phyloP scores from a whole-genome alignment of 2,888 invertebrate species.

The Euplagia quadripunctaria region DNA sequence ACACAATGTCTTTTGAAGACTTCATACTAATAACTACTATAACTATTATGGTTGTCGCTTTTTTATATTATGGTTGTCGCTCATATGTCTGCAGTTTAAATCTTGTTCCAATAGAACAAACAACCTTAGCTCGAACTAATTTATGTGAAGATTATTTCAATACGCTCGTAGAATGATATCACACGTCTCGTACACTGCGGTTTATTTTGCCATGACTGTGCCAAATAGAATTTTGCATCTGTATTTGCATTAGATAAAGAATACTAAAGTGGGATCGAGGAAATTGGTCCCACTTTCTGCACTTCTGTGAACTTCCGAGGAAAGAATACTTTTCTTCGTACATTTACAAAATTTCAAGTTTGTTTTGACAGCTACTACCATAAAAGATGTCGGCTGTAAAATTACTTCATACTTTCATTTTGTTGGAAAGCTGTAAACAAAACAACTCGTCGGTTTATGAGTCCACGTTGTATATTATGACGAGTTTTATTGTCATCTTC shows the following conservation, averaged over 20 bases:
- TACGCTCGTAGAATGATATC: conserved; percentile 9
- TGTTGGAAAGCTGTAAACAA: conserved; percentile 57
- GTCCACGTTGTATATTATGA: conserved; percentile 57
- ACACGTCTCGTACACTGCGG: conserved; percentile 9
- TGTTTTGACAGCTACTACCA: conserved; percentile 38
- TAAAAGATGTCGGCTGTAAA: conserved; percentile 50
- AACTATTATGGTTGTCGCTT: no score
- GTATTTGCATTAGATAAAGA: conserved; percentile 18
- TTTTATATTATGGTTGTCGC: no score
- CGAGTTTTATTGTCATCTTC: conserved; percentile 57
- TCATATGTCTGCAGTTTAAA: background rate
- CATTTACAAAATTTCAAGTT: conserved; percentile 35
- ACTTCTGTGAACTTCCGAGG: conserved; percentile 5
- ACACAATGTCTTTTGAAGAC: no score
- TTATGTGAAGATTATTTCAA: conserved; percentile 14
- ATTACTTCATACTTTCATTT: conserved; percentile 55
- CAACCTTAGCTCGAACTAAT: background rate
- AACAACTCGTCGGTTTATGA: conserved; percentile 54
- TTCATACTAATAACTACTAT: no score
- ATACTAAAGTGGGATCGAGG: background rate
- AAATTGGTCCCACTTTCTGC: conserved; percentile 2
- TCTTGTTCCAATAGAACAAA: background rate
- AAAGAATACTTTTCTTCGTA: conserved; percentile 16
- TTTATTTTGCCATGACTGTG: background rate
- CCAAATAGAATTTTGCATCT: conserved; percentile 6